Conservation (phyloP, 2,888 invertebrate genomes). For the Rotaria magnacalcarata region DNA sequence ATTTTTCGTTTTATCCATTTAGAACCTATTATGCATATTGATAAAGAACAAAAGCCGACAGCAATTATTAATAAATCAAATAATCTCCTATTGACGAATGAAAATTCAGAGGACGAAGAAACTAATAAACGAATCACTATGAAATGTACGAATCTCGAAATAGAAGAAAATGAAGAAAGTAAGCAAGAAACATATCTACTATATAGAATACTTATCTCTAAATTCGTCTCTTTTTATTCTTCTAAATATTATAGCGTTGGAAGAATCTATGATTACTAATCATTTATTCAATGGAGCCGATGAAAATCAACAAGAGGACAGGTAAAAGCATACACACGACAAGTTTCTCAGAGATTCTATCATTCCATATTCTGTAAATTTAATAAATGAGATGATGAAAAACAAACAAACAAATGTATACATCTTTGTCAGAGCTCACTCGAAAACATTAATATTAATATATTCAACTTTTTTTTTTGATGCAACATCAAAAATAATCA, state of each 20-base stretch:
- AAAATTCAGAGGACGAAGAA: neutral
- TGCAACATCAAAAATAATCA: too few relatives aligned
- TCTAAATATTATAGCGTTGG: neutral
- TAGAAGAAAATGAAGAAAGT: neutral
- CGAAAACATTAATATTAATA: too few relatives aligned
- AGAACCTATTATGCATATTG: too few relatives aligned
- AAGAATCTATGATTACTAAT: neutral
- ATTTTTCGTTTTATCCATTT: too few relatives aligned
- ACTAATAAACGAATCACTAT: neutral
- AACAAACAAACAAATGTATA: too few relatives aligned
- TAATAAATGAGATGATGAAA: too few relatives aligned
- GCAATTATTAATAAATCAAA: conserved; percentile 5
- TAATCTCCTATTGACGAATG: neutral
- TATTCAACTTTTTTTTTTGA: too few relatives aligned
- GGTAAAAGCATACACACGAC: too few relatives aligned
- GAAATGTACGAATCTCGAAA: neutral
- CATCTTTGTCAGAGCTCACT: too few relatives aligned
- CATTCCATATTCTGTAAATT: too few relatives aligned
- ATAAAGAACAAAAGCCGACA: neutral
- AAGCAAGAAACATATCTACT: neutral
- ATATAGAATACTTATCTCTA: too few relatives aligned
- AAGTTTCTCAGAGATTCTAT: too few relatives aligned
- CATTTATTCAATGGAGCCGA: neutral
- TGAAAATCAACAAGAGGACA: neutral
- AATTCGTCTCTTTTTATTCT: neutral